Conservation (phyloP, 2,113 vertebrate species). For the Seriola quinqueradiata region DNA sequence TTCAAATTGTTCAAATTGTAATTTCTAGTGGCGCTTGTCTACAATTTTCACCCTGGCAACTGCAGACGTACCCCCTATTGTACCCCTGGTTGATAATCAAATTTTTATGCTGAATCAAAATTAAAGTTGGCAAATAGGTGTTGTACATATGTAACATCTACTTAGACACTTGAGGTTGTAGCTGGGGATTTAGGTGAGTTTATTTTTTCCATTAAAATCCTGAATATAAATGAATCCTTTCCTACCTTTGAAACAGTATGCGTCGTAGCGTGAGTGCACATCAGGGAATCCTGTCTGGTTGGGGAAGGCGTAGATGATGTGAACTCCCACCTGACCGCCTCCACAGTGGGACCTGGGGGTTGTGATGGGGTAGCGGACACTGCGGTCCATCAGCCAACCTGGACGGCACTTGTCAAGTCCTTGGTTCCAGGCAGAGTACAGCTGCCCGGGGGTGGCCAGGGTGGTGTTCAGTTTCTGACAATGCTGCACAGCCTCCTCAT, state of each 20-base stretch:
- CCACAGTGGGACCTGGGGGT: constrained; percentile 87
- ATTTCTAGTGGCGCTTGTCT: too few species aligned
- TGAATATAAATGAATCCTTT: neutral
- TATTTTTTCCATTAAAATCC: neutral
- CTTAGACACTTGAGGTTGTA: neutral
- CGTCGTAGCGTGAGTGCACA: constrained; percentile 89
- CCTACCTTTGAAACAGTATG: constrained; percentile 94
- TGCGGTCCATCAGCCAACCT: constrained; percentile 93
- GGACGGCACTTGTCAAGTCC: constrained; percentile 92
- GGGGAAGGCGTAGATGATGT: constrained; percentile 88
- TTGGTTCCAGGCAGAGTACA: constrained; percentile 91
- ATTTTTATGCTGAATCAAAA: too few species aligned
- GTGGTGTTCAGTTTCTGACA: constrained; percentile 90
- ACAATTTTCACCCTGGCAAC: too few species aligned
- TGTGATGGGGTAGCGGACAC: constrained; percentile 92
- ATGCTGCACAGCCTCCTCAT: constrained; percentile 88
- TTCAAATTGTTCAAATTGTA: too few species aligned
- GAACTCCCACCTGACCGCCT: constrained; percentile 88
- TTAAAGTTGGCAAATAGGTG: too few species aligned
- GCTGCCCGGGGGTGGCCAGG: constrained; percentile 90
- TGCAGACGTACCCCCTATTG: too few species aligned
- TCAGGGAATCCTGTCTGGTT: constrained; percentile 93
- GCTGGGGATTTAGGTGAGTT: neutral
- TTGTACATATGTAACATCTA: too few species aligned
- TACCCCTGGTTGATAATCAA: too few species aligned